Percentiles rank a stretch among this genome's conserved stretches.
These are phyloP conservation scores for Meteorus sp. DNA, from an alignment of 1,140 invertebrate species.

Conservation along the genomic window DNA sequence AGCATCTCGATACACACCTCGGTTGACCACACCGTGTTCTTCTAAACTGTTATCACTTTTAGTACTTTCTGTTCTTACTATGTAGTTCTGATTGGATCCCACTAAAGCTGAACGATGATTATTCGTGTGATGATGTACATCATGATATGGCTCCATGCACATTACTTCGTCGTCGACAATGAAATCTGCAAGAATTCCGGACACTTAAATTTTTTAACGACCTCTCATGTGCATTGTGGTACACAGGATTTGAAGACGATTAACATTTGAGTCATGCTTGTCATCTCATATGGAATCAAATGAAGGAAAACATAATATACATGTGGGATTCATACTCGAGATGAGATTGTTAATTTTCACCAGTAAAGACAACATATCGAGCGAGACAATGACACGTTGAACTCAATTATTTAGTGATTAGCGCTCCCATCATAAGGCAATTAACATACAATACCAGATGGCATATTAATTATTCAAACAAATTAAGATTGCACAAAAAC, in stretches of 20 bases:
- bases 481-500: too few species aligned
- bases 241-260: background rate
- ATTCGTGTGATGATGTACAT: slow-evolving; percentile 24
- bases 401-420: too few species aligned
- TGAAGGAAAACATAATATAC: too few species aligned
- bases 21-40: slow-evolving; percentile 25
- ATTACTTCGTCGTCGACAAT: slow-evolving; percentile 39
- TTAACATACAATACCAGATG: too few species aligned
- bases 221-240: background rate
- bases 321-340: too few species aligned
- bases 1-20: slow-evolving; percentile 28
- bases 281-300: too few species aligned
- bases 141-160: slow-evolving; percentile 26
- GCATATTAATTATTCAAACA: too few species aligned
- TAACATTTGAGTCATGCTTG: too few species aligned
- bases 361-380: too few species aligned
- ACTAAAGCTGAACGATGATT: slow-evolving; percentile 19
- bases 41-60: slow-evolving; percentile 39
- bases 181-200: slow-evolving; percentile 38
- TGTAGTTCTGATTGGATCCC: slow-evolving; percentile 2
- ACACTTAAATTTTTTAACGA: background rate
- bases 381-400: too few species aligned
- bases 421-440: too few species aligned
- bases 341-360: too few species aligned
- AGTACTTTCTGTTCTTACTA: slow-evolving; percentile 33